Conservation (phyloP, 2,888 invertebrate genomes). For the Epiblema foenella region DNA sequence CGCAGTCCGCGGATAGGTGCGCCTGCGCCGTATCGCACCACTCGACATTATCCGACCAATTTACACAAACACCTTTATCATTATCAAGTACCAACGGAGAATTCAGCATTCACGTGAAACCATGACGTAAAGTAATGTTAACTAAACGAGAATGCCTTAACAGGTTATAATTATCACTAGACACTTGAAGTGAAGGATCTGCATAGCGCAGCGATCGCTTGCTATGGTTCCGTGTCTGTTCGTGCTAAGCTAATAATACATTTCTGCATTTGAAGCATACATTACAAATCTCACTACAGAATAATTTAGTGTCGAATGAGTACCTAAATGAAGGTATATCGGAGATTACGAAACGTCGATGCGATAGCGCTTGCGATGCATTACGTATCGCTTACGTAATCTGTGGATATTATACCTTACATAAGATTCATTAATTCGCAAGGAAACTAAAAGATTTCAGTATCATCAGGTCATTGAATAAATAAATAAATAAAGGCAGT, state of each 20-base stretch:
- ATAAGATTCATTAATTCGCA: slow-evolving; percentile 17
- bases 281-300: not conserved
- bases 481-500: not conserved
- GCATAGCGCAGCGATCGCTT: slow-evolving; percentile 5
- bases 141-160: slow-evolving; percentile 15
- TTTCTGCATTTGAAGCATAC: slow-evolving; percentile 13
- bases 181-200: slow-evolving; percentile 17
- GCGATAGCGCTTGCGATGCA: slow-evolving; percentile 28
- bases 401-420: slow-evolving; percentile 13
- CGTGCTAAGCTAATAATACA: slow-evolving; percentile 41
- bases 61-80: slow-evolving; percentile 39
- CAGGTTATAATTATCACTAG: slow-evolving; percentile 39
- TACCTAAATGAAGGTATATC: not conserved
- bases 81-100: slow-evolving; percentile 30
- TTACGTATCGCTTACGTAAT: slow-evolving; percentile 30
- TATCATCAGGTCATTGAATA: slow-evolving; percentile 16
- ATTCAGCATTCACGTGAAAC: slow-evolving; percentile 36
- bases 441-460: slow-evolving; percentile 4
- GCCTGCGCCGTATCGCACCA: slow-evolving; percentile 42
- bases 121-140: slow-evolving; percentile 32
- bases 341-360: slow-evolving; percentile 25
- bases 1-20: slow-evolving; percentile 43
- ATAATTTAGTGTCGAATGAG: not conserved
- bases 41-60: slow-evolving; percentile 12
- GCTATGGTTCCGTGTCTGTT: slow-evolving; percentile 29